Percentiles rank a stretch among this genome's conserved stretches.
These are phyloP conservation scores for Clivina fossor DNA, from an alignment of 2,888 invertebrate genomes.

Conservation along the genomic window DNA sequence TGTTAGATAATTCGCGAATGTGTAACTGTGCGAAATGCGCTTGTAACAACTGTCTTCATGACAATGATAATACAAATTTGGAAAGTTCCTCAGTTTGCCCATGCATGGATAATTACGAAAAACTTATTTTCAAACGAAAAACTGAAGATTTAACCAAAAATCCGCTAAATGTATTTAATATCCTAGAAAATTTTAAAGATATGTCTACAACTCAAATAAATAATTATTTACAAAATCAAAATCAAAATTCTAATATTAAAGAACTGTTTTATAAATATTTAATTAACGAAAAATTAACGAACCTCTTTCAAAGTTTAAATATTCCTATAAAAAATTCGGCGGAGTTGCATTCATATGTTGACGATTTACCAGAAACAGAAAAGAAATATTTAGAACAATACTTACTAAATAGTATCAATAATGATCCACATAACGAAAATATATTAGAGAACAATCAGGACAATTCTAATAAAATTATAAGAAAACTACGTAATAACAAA, in stretches of 20 bases:
- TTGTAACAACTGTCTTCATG: background rate
- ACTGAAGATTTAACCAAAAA: slow-evolving; percentile 18
- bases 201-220: slow-evolving; percentile 9
- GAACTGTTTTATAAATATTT: slow-evolving; percentile 21
- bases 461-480: slow-evolving; percentile 10
- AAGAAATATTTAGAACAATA: slow-evolving; percentile 17
- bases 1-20: slow-evolving; percentile 49
- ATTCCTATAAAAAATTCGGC: slow-evolving; percentile 17
- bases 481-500: slow-evolving; percentile 3
- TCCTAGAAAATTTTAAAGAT: slow-evolving; percentile 14
- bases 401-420: slow-evolving; percentile 9
- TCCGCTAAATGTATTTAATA: slow-evolving; percentile 21
- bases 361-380: slow-evolving; percentile 22
- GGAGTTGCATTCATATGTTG: slow-evolving; percentile 15
- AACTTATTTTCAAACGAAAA: slow-evolving; percentile 24
- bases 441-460: background rate
- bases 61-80: slow-evolving; percentile 3
- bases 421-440: background rate
- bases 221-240: slow-evolving; percentile 15
- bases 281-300: slow-evolving; percentile 16
- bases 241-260: slow-evolving; percentile 11
- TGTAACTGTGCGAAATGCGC: slow-evolving; percentile 42
- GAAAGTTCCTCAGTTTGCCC: background rate
- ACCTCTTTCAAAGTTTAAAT: slow-evolving; percentile 19
- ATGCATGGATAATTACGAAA: background rate